phyloP scores from a whole-genome alignment of 1,140 invertebrate genomes.

The Heliconius nattereri region DNA sequence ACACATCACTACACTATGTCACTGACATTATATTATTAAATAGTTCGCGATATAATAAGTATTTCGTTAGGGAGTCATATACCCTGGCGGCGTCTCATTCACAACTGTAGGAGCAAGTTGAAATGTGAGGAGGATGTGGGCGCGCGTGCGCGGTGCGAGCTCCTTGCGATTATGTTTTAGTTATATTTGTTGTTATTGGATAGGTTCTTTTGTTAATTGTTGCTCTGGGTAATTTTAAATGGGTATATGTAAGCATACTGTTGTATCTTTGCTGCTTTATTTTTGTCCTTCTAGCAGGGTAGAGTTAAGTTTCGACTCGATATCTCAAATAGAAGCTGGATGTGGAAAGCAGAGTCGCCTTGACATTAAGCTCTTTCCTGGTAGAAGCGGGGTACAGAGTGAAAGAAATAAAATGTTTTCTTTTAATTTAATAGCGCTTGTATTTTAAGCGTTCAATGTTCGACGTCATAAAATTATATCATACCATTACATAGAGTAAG shows the following conservation, averaged over 20 bases:
- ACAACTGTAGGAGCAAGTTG: conserved; percentile 47
- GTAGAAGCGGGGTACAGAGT: background rate
- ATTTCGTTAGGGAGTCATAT: conserved; percentile 7
- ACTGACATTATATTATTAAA: conserved; percentile 8
- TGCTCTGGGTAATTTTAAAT: too few species aligned
- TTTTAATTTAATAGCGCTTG: too few species aligned
- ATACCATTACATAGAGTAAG: too few species aligned
- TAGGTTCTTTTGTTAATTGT: too few species aligned
- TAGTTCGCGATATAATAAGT: background rate
- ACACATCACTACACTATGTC: conserved; percentile 59
- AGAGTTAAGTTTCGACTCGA: background rate
- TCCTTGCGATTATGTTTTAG: background rate
- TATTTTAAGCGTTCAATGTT: too few species aligned
- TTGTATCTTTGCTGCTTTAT: too few species aligned
- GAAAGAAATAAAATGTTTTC: too few species aligned
- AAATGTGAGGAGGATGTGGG: conserved; percentile 32
- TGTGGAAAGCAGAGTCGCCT: background rate
- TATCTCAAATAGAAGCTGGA: background rate
- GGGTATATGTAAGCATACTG: too few species aligned
- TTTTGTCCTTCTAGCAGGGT: too few species aligned
- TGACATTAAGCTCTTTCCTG: background rate
- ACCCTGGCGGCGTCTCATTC: conserved; percentile 32
- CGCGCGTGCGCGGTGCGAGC: conserved; percentile 38
- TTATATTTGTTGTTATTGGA: background rate
- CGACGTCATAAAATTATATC: too few species aligned